phyloP scores from a whole-genome alignment of 2,113 vertebrate species.

The Mixornis gularis region DNA sequence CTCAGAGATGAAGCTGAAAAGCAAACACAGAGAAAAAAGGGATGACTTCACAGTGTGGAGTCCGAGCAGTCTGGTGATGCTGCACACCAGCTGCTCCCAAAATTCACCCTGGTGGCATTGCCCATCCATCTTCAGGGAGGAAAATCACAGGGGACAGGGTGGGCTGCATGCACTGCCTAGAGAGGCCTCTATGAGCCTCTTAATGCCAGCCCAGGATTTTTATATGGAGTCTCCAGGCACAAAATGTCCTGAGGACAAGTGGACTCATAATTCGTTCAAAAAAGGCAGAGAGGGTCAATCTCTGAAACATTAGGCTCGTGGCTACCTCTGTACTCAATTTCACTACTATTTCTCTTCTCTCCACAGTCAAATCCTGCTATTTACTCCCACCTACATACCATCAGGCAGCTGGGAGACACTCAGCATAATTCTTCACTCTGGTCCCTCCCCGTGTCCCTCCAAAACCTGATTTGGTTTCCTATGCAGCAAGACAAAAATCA shows the following conservation, averaged over 20 bases:
- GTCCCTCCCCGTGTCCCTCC: not conserved
- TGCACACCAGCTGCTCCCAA: not conserved
- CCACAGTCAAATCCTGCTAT: not conserved
- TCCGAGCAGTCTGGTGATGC: not conserved
- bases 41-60: not conserved
- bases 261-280: not conserved
- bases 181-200: accelerated
- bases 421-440: not conserved
- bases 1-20: slow-evolving; percentile 5
- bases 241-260: not conserved
- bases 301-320: not conserved
- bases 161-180: not conserved
- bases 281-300: not conserved
- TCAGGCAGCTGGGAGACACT: not conserved
- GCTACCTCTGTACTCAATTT: not conserved
- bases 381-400: not conserved
- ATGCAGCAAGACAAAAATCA: slow-evolving; percentile 16
- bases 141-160: too few species aligned
- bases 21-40: not conserved
- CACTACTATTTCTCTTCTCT: not conserved
- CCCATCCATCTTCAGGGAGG: not conserved
- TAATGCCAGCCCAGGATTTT: not conserved
- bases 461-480: slow-evolving; percentile 1
- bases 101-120: not conserved
- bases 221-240: not conserved